A percentile compares a stretch with the other conserved stretches of the same genome.
Evolutionary conservation across 2,113 vertebrate species (phyloP).

Genomic region (Stigmatopora argus): DNA sequence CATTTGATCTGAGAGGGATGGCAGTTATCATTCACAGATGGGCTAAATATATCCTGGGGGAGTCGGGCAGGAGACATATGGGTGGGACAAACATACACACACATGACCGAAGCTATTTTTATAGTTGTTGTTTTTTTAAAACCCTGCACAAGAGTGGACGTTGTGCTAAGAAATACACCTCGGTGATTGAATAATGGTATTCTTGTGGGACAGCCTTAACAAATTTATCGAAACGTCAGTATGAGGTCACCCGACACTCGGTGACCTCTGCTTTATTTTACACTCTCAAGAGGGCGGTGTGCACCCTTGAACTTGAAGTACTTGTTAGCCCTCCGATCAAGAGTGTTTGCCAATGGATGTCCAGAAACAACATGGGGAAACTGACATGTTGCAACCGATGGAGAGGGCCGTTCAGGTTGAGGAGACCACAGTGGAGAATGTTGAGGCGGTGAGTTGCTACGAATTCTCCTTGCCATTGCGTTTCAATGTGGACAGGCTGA

Average conservation of each 20-base stretch:
- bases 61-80: slow-evolving; percentile 59
- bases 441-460: slow-evolving; percentile 78
- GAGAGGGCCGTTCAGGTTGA: slow-evolving; percentile 43
- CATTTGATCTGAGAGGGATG: no score
- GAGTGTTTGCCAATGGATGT: slow-evolving; percentile 8
- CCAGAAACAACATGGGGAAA: slow-evolving; percentile 2
- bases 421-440: slow-evolving; percentile 83
- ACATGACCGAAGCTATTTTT: not conserved
- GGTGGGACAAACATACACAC: slow-evolving; percentile 35
- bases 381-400: slow-evolving; percentile 22
- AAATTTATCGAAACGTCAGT: slow-evolving; percentile 36
- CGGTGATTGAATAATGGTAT: not conserved
- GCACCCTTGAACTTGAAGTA: not conserved
- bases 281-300: slow-evolving; percentile 8
- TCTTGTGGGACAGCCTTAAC: slow-evolving; percentile 14
- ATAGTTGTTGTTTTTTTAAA: not conserved
- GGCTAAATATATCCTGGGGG: slow-evolving; percentile 69
- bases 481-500: not conserved
- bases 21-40: not conserved
- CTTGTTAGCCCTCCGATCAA: not conserved
- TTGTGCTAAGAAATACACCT: not conserved
- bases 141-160: not conserved
- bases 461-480: not conserved
- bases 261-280: slow-evolving; percentile 25
- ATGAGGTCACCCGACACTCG: slow-evolving; percentile 34